These are phyloP conservation scores for Tympanoctomys barrerae DNA, from an alignment of 2,797 vertebrate genomes.

Conservation along the genomic window DNA sequence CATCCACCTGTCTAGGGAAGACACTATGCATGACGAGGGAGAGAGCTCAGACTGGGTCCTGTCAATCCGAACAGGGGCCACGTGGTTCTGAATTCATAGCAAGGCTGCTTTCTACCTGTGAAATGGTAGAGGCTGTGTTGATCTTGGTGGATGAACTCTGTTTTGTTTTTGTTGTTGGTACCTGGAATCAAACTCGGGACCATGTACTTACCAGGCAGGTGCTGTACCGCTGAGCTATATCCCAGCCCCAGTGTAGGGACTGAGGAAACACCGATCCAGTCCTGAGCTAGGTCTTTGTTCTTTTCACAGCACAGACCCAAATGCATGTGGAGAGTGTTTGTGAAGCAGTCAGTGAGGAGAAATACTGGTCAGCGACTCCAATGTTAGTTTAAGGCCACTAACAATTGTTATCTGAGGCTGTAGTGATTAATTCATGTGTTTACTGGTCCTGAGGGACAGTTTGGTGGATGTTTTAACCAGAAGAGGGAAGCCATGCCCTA, in stretches of 20 bases:
- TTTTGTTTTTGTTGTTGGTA: too few relatives aligned
- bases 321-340: accelerated
- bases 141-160: not conserved
- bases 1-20: not conserved
- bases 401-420: not conserved
- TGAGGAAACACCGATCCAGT: not conserved
- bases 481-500: constrained; percentile 7
- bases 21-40: not conserved
- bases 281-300: not conserved
- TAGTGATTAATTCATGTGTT: not conserved
- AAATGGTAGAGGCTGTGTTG: not conserved
- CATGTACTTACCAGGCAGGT: too few relatives aligned
- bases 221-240: too few relatives aligned
- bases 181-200: too few relatives aligned
- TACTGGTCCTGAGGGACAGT: not conserved
- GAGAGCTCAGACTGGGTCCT: not conserved
- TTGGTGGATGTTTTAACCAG: not conserved
- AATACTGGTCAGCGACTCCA: not conserved
- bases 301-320: not conserved
- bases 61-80: not conserved
- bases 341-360: not conserved
- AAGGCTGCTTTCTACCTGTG: not conserved
- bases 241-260: not conserved
- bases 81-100: not conserved
- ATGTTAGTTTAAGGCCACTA: not conserved